phyloP scores from a whole-genome alignment of 2,888 invertebrate genomes.

The Serrognathus titanus region DNA sequence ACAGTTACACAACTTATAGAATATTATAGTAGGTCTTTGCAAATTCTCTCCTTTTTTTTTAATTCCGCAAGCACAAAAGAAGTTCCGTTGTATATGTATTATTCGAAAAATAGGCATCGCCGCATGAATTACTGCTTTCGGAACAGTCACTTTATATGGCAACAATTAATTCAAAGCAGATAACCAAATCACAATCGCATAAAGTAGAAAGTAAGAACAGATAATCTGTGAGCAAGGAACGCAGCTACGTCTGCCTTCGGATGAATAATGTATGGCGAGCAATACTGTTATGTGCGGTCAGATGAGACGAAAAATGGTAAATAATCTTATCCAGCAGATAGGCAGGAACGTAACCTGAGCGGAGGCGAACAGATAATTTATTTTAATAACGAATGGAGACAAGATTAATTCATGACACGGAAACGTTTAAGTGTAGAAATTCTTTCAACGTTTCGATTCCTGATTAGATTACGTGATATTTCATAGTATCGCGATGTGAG shows the following conservation, averaged over 20 bases:
- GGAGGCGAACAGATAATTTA: constrained; percentile 6
- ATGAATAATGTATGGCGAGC: not conserved
- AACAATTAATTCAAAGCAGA: too few relatives aligned
- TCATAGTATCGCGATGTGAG: not conserved
- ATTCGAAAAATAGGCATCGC: too few relatives aligned
- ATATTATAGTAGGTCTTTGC: too few relatives aligned
- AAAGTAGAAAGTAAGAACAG: too few relatives aligned
- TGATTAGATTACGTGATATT: not conserved
- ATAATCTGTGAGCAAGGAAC: too few relatives aligned
- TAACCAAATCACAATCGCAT: too few relatives aligned
- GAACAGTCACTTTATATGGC: too few relatives aligned
- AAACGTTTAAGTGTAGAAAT: not conserved
- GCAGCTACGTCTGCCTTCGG: not conserved
- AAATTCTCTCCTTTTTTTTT: too few relatives aligned
- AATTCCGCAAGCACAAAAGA: too few relatives aligned
- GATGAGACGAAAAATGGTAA: not conserved
- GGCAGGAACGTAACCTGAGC: not conserved
- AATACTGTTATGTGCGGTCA: constrained; percentile 4
- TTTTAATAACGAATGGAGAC: constrained; percentile 8
- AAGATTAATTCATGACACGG: constrained; percentile 1
- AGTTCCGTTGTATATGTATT: too few relatives aligned
- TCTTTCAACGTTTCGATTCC: not conserved
- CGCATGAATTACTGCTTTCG: too few relatives aligned
- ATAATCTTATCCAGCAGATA: constrained; percentile 6
- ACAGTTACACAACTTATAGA: too few relatives aligned